Evolutionary conservation across 2,113 vertebrate species (phyloP).

Genomic region (Phoxinus phoxinus): DNA sequence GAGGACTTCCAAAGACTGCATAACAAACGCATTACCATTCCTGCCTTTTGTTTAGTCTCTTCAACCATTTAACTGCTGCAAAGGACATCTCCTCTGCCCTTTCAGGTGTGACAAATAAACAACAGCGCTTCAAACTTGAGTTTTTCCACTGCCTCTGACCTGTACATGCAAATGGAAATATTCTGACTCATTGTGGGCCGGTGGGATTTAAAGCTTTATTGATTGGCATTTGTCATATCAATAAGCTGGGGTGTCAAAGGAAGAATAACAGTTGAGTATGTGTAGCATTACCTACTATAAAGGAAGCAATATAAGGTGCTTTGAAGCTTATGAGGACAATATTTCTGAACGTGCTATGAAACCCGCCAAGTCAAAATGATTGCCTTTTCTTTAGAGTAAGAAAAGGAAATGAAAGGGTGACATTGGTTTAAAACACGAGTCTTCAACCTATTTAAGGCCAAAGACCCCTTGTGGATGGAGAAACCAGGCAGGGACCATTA

Average conservation of each 20-base stretch:
- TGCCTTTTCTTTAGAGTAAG: not conserved
- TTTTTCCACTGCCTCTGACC: not conserved
- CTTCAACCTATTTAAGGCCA: not conserved
- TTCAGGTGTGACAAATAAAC: slow-evolving; percentile 32
- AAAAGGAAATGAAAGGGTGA: not conserved
- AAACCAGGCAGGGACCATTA: not conserved
- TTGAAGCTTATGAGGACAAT: slow-evolving; percentile 1
- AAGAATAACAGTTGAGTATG: not conserved
- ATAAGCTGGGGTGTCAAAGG: not conserved
- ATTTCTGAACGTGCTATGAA: not conserved
- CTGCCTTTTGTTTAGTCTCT: slow-evolving; percentile 45
- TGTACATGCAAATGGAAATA: slow-evolving; percentile 7
- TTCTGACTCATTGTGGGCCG: not conserved
- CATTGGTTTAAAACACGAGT: not conserved
- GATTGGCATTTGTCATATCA: slow-evolving; percentile 15
- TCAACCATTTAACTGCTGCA: slow-evolving; percentile 24
- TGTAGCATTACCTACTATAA: not conserved
- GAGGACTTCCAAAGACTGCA: slow-evolving; percentile 2
- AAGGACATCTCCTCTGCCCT: slow-evolving; percentile 43
- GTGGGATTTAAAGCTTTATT: not conserved
- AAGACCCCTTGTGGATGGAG: not conserved
- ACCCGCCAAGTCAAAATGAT: not conserved
- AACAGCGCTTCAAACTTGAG: not conserved
- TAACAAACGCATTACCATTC: slow-evolving; percentile 40
- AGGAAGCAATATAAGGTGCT: not conserved